These are phyloP conservation scores for Dipodomys stephensi DNA, from an alignment of 2,113 vertebrate genomes.

Conservation along the genomic window DNA sequence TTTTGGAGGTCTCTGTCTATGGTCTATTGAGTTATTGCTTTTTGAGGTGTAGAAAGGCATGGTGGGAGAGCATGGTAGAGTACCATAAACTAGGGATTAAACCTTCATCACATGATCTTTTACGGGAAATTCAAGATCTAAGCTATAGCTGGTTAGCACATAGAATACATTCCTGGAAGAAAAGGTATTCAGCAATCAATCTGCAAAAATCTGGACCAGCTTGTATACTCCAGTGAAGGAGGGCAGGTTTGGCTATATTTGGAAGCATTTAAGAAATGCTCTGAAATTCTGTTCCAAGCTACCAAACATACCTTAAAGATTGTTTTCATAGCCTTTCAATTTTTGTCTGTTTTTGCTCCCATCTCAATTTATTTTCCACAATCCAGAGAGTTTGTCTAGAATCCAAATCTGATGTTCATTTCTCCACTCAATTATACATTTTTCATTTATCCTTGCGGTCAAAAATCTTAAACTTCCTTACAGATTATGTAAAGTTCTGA, in stretches of 20 bases:
- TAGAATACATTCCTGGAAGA: neutral
- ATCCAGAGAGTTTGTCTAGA: neutral
- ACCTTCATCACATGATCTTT: neutral
- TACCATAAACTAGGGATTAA: neutral
- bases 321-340: constrained; percentile 9
- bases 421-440: constrained; percentile 28
- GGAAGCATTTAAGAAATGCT: neutral
- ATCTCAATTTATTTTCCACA: constrained; percentile 16
- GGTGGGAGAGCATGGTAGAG: neutral
- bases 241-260: neutral
- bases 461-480: constrained; percentile 35
- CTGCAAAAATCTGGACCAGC: neutral
- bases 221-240: neutral
- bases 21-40: neutral
- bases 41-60: neutral
- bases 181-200: neutral
- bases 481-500: neutral
- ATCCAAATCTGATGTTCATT: constrained; percentile 31
- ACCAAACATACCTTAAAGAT: neutral
- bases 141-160: neutral
- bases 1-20: neutral
- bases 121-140: neutral
- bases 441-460: neutral
- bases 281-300: neutral
- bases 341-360: neutral